Evolutionary conservation across 1,140 invertebrate species (phyloP), one percentile per base, ranked within the genome.

Genomic region (Heliconius himera): DNA sequence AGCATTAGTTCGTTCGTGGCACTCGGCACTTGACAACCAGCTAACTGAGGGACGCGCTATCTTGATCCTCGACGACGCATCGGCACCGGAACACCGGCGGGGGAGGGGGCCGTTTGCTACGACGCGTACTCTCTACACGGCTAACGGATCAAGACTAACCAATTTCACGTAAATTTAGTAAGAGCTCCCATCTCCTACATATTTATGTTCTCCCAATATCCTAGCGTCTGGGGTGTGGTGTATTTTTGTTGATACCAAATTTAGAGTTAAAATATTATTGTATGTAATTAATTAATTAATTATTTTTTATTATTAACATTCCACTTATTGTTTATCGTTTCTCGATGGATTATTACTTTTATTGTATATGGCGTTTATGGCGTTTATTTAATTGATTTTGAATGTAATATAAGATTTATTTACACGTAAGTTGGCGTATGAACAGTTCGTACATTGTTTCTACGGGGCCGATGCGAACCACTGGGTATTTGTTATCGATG

Each of bases 11-110:
- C 94, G 85, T 95, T 94, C 90, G 92, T 95, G 88, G 91, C 94
- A 90, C 94, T 95, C 89, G 94, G 94, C 91, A 95, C 94, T 93
- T 95, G 94, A 95, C 94, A 95, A 94, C 91, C 94, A 90, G 91
- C 93, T 83, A 87, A 93, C 89, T 93, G 91, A 93, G 92, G 90
- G 88, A 92, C 90, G 91, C 89, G 86, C 87, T 80, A 88, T 91
- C 88, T 91, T 88, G 91, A 90, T 93, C 91, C 91, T 89, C 86
- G 83, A 82, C 85, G 84, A 81, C 87, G 88, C 88, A 88, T 87
- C 88, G 87, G 86, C 78, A 85, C 82, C 73, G 77, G 79, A 73
- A 82, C 83, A 79, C 74, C 79, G 49, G 51, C 84, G 75, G 89
- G 88, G 84, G 90, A 88, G 74, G 88, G 86, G 85, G 78, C 74